phyloP scores from a whole-genome alignment of 2,113 vertebrate genomes.

The Lycaon pictus region DNA sequence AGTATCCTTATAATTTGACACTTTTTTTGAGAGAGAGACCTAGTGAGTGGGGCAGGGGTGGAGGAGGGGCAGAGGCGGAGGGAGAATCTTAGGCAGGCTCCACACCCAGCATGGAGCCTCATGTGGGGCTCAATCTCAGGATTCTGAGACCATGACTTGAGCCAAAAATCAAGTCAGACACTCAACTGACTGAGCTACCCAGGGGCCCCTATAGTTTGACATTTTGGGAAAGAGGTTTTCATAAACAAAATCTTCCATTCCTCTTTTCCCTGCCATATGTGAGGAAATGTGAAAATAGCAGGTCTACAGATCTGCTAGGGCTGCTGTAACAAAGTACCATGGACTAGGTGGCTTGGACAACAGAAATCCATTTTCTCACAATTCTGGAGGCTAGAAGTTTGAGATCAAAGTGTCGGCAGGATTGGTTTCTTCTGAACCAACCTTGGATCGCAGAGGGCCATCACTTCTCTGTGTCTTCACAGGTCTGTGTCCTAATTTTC shows the following conservation, averaged over 20 bases:
- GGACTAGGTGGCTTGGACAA: neutral
- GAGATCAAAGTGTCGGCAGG: neutral
- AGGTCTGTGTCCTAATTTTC: neutral
- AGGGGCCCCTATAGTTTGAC: neutral
- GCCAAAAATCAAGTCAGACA: neutral
- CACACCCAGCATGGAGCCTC: neutral
- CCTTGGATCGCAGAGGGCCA: neutral
- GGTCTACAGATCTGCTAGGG: neutral
- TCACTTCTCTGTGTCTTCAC: neutral
- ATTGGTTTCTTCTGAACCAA: neutral
- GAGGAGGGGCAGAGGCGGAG: neutral
- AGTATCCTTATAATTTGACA: neutral
- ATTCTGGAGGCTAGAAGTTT: neutral
- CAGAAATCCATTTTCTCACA: neutral
- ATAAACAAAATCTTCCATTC: neutral
- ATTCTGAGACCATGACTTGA: neutral
- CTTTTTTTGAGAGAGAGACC: neutral
- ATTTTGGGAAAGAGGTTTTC: constrained; percentile 10
- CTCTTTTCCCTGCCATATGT: neutral
- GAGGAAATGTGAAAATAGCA: neutral
- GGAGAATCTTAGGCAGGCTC: neutral
- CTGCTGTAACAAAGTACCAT: neutral
- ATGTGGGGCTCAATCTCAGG: neutral
- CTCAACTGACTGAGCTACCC: neutral
- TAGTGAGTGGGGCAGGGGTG: neutral